phyloP scores from a whole-genome alignment of 2,113 vertebrate genomes.

The Fulmarus glacialis region DNA sequence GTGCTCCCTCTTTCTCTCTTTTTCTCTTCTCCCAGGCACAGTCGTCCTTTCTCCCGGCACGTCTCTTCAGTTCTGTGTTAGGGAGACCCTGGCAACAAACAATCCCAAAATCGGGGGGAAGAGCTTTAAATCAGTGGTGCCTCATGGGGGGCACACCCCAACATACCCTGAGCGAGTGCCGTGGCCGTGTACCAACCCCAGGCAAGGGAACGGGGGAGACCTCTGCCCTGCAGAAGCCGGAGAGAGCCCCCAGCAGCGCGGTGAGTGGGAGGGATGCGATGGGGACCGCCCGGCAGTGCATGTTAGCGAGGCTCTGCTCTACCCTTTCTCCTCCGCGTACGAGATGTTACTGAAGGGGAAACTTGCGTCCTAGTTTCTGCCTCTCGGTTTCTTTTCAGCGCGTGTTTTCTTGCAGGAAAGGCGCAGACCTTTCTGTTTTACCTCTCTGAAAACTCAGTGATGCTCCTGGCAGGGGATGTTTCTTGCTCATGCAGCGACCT shows the following conservation, averaged over 20 bases:
- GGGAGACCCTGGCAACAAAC: background rate
- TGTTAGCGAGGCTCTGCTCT: background rate
- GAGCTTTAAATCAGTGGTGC: background rate
- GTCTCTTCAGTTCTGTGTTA: background rate
- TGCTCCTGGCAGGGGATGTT: background rate
- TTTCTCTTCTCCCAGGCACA: background rate
- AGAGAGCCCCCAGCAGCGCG: fast-evolving
- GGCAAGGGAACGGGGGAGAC: background rate
- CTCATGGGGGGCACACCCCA: background rate
- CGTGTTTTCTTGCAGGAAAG: background rate
- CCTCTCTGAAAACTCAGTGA: background rate
- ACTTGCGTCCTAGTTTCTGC: background rate
- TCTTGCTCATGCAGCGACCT: background rate
- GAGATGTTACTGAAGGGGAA: background rate
- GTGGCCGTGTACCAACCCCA: background rate
- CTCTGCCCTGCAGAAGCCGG: background rate
- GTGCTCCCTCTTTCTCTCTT: background rate
- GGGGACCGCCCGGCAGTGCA: background rate
- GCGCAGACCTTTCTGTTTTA: background rate
- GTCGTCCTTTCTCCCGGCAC: background rate
- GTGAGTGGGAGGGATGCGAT: background rate
- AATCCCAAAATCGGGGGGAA: background rate
- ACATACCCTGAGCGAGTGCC: fast-evolving
- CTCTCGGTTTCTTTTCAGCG: background rate
- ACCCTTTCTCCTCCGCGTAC: fast-evolving